These are phyloP conservation scores for Corvus cornix DNA, from an alignment of 2,113 vertebrate species.

Conservation along the genomic window DNA sequence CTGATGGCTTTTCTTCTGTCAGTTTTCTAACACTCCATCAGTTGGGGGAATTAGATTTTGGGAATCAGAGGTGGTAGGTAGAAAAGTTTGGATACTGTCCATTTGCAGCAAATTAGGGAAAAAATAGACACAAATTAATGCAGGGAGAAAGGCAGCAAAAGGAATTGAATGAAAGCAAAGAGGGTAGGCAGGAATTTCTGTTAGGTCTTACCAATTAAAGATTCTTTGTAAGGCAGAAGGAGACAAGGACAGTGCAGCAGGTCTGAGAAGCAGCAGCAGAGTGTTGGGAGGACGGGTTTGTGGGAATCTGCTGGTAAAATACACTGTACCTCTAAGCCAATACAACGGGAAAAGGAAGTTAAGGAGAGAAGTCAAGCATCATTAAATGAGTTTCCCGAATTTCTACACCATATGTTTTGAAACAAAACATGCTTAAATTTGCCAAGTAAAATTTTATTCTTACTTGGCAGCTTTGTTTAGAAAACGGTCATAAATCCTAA, in stretches of 20 bases:
- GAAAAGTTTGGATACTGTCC: not conserved
- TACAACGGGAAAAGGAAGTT: not conserved
- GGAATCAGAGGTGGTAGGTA: not conserved
- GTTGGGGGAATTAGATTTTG: not conserved
- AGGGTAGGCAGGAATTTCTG: not conserved
- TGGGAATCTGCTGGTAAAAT: not conserved
- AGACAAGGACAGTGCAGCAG: not conserved
- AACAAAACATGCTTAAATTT: not conserved
- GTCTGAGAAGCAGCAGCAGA: not conserved
- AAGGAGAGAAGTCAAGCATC: not conserved
- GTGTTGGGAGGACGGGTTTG: not conserved
- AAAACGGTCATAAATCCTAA: slow-evolving; percentile 11
- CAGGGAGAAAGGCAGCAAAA: not conserved
- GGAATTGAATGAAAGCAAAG: not conserved
- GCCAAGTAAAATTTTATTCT: slow-evolving; percentile 40
- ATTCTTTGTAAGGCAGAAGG: not conserved
- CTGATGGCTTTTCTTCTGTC: not conserved
- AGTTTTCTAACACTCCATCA: not conserved
- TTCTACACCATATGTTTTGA: slow-evolving; percentile 22
- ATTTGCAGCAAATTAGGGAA: not conserved
- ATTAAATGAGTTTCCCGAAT: not conserved
- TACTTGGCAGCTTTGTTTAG: slow-evolving; percentile 11
- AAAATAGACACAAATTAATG: not conserved
- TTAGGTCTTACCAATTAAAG: not conserved
- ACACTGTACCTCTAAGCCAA: not conserved